A percentile compares a stretch with the other conserved stretches of the same genome.
These are phyloP conservation scores for Xenentodon cancila DNA, from an alignment of 2,797 vertebrate species.

Conservation along the genomic window DNA sequence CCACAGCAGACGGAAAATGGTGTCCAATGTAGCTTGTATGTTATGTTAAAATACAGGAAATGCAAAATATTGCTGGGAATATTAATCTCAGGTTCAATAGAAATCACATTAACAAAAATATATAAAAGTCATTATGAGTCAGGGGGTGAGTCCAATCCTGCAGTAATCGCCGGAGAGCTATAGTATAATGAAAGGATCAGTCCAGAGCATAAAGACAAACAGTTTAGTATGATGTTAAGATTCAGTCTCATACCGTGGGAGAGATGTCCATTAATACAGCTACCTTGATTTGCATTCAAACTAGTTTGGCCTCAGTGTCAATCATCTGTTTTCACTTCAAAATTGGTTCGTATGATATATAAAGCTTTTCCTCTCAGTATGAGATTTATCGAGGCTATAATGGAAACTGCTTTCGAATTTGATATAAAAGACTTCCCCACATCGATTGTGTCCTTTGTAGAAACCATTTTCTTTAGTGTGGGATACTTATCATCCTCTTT, in stretches of 20 bases:
- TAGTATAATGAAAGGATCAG: constrained; percentile 87
- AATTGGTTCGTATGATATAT: constrained; percentile 36
- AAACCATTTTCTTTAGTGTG: neutral
- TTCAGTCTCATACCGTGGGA: constrained; percentile 74
- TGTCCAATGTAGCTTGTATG: neutral
- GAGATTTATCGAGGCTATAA: constrained; percentile 39
- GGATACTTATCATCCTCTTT: neutral
- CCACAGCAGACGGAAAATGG: constrained; percentile 28
- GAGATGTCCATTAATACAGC: constrained; percentile 82
- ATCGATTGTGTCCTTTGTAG: neutral
- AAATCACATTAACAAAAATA: constrained; percentile 6
- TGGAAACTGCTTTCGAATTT: constrained; percentile 68
- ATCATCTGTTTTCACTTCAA: constrained; percentile 72
- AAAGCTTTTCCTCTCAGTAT: constrained; percentile 53
- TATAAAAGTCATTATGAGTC: constrained; percentile 63
- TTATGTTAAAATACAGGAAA: constrained; percentile 11
- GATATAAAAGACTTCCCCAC: constrained; percentile 29
- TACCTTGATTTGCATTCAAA: constrained; percentile 79
- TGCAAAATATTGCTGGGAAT: constrained; percentile 4
- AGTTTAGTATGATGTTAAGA: constrained; percentile 81
- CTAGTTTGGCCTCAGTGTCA: constrained; percentile 78
- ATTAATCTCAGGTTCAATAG: neutral
- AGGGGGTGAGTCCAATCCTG: constrained; percentile 81
- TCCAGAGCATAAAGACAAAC: constrained; percentile 82
- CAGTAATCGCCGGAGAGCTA: constrained; percentile 79